Conservation (phyloP, 2,797 vertebrate genomes). For the Oreochromis mossambicus region DNA sequence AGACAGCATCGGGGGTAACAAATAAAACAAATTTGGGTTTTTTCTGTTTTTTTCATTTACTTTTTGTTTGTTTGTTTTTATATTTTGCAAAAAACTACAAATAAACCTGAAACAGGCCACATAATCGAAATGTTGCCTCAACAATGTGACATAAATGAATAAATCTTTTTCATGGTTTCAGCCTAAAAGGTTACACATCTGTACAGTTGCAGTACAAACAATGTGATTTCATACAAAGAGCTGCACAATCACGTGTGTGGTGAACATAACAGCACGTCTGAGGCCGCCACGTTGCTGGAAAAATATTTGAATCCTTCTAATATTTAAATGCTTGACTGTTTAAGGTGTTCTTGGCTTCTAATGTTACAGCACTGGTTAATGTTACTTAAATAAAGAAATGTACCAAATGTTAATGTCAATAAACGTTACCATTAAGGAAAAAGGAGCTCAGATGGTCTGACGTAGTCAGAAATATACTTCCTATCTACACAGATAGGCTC, state of each 20-base stretch:
- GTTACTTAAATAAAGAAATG: not conserved
- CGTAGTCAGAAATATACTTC: not conserved
- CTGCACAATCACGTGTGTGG: not conserved
- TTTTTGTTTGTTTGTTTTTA: not conserved
- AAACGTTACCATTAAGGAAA: not conserved
- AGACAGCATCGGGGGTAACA: conserved; percentile 54
- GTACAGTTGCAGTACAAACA: not conserved
- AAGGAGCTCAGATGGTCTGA: not conserved
- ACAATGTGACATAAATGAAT: not conserved
- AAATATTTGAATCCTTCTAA: not conserved
- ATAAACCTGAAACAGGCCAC: not conserved
- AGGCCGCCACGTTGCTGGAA: not conserved
- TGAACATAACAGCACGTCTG: not conserved
- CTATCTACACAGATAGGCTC: not conserved
- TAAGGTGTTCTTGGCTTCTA: not conserved
- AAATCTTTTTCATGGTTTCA: not conserved
- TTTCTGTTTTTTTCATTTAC: not conserved
- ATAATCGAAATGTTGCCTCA: not conserved
- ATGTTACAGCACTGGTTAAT: too few species aligned
- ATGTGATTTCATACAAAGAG: not conserved
- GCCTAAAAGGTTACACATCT: not conserved
- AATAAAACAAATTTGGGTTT: not conserved
- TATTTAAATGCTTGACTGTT: not conserved
- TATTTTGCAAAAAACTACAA: not conserved
- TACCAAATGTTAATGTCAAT: not conserved